phyloP scores from a whole-genome alignment of 37 sponge, comb jelly and placozoan species.

The Haliclona indistincta region DNA sequence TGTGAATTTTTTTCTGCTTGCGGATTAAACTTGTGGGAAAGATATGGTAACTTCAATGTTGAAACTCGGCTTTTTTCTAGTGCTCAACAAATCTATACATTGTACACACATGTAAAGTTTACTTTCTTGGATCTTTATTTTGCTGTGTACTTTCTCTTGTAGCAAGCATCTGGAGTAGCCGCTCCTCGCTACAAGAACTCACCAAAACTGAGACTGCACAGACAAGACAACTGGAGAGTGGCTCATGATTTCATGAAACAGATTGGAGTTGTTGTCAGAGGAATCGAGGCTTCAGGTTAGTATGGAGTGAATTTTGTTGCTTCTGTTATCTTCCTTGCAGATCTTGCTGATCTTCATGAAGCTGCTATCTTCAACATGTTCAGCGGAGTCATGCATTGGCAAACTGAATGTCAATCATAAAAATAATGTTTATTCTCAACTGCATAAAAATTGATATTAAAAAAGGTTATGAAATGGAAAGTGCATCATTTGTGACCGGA shows the following conservation, averaged over 20 bases:
- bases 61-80: too few species aligned
- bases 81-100: too few species aligned
- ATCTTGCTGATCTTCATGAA: slow-evolving; percentile 48
- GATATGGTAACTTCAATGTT: too few species aligned
- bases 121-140: too few species aligned
- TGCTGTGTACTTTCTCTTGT: neutral
- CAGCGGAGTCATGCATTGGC: slow-evolving; percentile 62
- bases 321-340: slow-evolving; percentile 20
- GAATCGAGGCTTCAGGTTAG: slow-evolving; percentile 79
- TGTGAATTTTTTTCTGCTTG: too few species aligned
- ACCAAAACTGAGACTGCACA: slow-evolving; percentile 61
- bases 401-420: too few species aligned
- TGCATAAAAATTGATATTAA: neutral
- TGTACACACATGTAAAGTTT: too few species aligned
- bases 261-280: slow-evolving; percentile 63
- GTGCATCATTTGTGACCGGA: too few species aligned
- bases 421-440: neutral
- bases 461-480: neutral
- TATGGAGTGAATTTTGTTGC: neutral
- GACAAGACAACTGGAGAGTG: slow-evolving; percentile 75
- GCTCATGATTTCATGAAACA: slow-evolving; percentile 68
- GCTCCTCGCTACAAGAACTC: slow-evolving; percentile 38
- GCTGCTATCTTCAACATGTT: slow-evolving; percentile 77
- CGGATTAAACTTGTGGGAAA: too few species aligned
- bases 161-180: slow-evolving; percentile 57